A percentile compares a stretch with the other conserved stretches of the same genome.
phyloP scores from a whole-genome alignment of 2,888 invertebrate species.

The Drosophila mayaguana region DNA sequence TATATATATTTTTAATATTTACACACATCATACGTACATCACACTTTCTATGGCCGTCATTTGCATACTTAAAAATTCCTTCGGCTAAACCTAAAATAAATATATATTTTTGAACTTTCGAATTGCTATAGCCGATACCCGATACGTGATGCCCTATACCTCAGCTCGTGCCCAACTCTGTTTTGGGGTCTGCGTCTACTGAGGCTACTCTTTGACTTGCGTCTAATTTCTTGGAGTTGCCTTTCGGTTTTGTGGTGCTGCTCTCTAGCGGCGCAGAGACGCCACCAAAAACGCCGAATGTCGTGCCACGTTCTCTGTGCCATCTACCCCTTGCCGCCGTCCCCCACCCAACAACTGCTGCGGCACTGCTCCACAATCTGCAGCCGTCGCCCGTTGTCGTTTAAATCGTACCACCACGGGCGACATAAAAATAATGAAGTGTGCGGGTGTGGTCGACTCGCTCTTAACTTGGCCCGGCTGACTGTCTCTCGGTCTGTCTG shows the following conservation, averaged over 20 bases:
- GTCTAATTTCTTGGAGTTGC: constrained; percentile 74
- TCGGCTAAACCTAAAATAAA: background rate
- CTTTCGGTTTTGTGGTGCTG: constrained; percentile 58
- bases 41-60: background rate
- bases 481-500: constrained; percentile 16
- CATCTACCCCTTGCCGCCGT: background rate
- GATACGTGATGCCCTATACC: constrained; percentile 9
- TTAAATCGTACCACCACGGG: constrained; percentile 84
- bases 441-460: constrained; percentile 85
- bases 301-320: constrained; percentile 61
- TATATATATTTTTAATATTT: background rate
- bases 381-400: constrained; percentile 68
- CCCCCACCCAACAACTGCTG: background rate
- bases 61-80: background rate
- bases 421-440: constrained; percentile 86
- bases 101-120: background rate
- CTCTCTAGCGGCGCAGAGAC: constrained; percentile 41
- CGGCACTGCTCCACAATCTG: constrained; percentile 18
- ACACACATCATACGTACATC: background rate
- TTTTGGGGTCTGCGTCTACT: constrained; percentile 36
- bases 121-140: constrained; percentile 12
- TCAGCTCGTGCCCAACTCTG: constrained; percentile 28
- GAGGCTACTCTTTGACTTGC: constrained; percentile 76
- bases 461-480: constrained; percentile 53
- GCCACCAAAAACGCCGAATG: constrained; percentile 58